Base-by-base conservation (phyloP, 2,797 vertebrate genomes). In the Chelonia mydas region DNA sequence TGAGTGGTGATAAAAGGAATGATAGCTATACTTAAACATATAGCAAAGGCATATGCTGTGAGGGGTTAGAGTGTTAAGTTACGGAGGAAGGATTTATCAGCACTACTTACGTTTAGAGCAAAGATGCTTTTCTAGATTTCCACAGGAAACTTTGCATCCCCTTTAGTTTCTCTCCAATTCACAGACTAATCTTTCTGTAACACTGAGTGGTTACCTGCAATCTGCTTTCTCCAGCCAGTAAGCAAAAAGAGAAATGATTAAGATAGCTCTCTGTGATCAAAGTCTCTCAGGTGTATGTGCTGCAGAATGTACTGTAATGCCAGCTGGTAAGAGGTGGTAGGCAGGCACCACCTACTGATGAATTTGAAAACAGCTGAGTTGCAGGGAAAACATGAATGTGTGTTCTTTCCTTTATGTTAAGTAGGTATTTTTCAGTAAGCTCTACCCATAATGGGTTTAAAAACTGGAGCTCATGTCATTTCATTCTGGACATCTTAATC, bases 11-110 rank as follows among this genome's bases (percentile, higher is more conserved):
- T 7, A 47, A 54, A 77, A 77, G 74, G 27, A 31, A 49, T 49
- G 45, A 77, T 15, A 31, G 41, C 72, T 76, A 15, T 47, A 76
- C 72, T 7, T 47, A n/a, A 16, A 68, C 33, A 41, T 12, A 2
- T 47, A 31, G 83, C 45, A 3, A 0, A 23, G 41, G 11, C 1
- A 3, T 1, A 81, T 31, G 54, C 76, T 1, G 1, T 0, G 74
- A 54, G 5, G 11, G 31, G 50, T 77, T 33, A 41, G 11, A 23
- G 6, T 49, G 79, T 47, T 41, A 7, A 19, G 25, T n/a, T 1
- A 1, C 2, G 19, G 37, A 50, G 5, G 80, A 54, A 51, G 83
- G 47, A 50, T 78, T 87, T 78, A 55, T 33, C 0, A 0, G 77
- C 68, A 55, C 3, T 9, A 23, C 79, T 90, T 54, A 28, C 33